Conservation (phyloP, 2,888 invertebrate genomes). For the Ormyrus rosae region DNA sequence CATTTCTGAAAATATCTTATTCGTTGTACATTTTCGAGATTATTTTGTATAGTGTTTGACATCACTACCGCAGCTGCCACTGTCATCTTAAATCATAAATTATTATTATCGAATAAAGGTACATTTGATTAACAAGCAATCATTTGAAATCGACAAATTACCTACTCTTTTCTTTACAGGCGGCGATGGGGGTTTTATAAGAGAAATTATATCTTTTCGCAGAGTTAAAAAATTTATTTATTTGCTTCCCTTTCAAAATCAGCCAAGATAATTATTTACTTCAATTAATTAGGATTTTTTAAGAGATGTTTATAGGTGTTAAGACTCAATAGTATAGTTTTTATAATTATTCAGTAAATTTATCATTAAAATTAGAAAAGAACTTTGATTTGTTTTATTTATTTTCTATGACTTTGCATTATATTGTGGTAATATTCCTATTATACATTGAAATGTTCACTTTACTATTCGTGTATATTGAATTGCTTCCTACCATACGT, state of each 20-base stretch:
- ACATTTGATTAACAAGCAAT: conserved; percentile 53
- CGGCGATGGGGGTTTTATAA: conserved; percentile 22
- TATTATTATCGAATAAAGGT: conserved; percentile 53
- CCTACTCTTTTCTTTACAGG: conserved; percentile 40
- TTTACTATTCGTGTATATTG: conserved; percentile 8
- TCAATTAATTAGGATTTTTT: conserved; percentile 43
- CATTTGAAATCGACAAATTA: conserved; percentile 39
- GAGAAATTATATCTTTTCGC: conserved; percentile 20
- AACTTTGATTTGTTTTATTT: conserved; percentile 38
- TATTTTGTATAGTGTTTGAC: conserved; percentile 51
- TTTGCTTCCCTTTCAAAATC: conserved; percentile 44
- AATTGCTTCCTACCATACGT: conserved; percentile 7
- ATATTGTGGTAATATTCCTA: not conserved
- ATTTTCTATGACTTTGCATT: conserved; percentile 35
- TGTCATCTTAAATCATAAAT: conserved; percentile 46
- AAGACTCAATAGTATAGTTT: conserved; percentile 50
- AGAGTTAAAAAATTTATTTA: conserved; percentile 44
- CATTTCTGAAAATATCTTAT: conserved; percentile 37
- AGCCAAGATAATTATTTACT: conserved; percentile 20
- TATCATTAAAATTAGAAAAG: conserved; percentile 49
- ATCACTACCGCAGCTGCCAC: conserved; percentile 50
- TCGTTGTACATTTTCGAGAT: conserved; percentile 51
- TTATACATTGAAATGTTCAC: not conserved
- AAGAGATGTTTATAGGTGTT: conserved; percentile 50
- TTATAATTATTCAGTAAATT: conserved; percentile 54